A percentile compares a stretch with the other conserved stretches of the same genome.
These are phyloP conservation scores for Nothobranchius furzeri DNA, from an alignment of 2,113 vertebrate genomes.

Conservation along the genomic window DNA sequence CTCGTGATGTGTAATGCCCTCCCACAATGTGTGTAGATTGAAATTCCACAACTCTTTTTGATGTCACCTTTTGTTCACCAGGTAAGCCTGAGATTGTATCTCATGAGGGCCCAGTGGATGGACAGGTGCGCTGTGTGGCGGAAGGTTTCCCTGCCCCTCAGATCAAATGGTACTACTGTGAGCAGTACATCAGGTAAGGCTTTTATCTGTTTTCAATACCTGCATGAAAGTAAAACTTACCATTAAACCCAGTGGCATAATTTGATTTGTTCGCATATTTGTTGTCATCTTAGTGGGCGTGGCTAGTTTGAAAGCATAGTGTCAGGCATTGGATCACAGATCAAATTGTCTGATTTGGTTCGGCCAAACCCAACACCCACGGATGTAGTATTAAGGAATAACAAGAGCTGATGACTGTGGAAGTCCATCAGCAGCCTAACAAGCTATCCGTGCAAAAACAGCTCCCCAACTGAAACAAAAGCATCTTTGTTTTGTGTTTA, in stretches of 20 bases:
- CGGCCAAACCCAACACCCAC: no score
- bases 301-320: background rate
- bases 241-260: no score
- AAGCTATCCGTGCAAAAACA: background rate
- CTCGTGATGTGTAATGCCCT: no score
- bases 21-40: background rate
- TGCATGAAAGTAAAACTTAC: background rate
- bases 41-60: constrained; percentile 12
- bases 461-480: constrained; percentile 13
- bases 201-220: background rate
- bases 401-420: background rate
- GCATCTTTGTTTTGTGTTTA: background rate
- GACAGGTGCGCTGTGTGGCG: constrained; percentile 89
- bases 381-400: background rate
- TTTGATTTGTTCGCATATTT: background rate
- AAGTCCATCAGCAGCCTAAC: background rate
- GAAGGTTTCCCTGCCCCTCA: constrained; percentile 90
- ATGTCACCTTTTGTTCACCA: constrained; percentile 64
- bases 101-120: constrained; percentile 84
- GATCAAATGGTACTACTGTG: constrained; percentile 94
- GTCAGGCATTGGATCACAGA: no score
- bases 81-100: constrained; percentile 92
- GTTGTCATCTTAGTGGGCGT: background rate
- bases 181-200: constrained; percentile 86
- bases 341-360: no score